Percentiles rank a stretch among this genome's conserved stretches.
Conservation (phyloP, 1,140 invertebrate genomes). For the Sarcophaga peregrina region DNA sequence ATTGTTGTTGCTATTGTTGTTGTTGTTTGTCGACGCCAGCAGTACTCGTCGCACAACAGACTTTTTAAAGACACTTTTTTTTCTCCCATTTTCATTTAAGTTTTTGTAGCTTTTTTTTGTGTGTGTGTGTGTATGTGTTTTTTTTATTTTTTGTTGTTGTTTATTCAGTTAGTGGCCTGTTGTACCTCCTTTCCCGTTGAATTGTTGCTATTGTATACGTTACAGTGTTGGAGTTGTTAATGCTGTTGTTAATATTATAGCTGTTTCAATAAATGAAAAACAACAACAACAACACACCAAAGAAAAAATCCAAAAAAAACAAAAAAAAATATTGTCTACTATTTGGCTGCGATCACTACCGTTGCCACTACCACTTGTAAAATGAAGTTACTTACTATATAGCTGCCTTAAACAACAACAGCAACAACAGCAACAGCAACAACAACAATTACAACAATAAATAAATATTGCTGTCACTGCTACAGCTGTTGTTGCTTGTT, state of each 20-base stretch:
- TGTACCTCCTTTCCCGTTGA: neutral
- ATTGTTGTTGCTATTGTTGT: conserved; percentile 23
- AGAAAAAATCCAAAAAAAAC: neutral
- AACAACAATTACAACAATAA: neutral
- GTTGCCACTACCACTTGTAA: neutral
- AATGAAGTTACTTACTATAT: neutral
- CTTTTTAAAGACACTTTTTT: conserved; percentile 17
- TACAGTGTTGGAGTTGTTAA: conserved; percentile 18
- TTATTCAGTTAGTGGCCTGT: conserved; percentile 33
- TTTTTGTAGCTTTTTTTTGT: conserved; percentile 30
- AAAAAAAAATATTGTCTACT: conserved; percentile 27
- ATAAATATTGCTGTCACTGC: conserved; percentile 22
- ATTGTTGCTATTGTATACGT: conserved; percentile 7
- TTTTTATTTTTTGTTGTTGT: too few relatives aligned
- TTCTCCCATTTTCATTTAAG: neutral
- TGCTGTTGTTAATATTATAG: conserved; percentile 26
- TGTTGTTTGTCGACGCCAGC: conserved; percentile 1
- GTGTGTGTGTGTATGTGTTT: too few relatives aligned
- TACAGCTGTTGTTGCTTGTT: conserved; percentile 17
- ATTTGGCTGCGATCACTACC: conserved; percentile 32
- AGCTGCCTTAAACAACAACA: neutral
- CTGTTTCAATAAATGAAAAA: conserved; percentile 21
- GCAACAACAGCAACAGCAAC: neutral
- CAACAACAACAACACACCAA: too few relatives aligned
- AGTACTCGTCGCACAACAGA: conserved; percentile 31